Percentiles rank a stretch among this genome's conserved stretches.
phyloP scores from a whole-genome alignment of 1,140 invertebrate genomes.

The Lineus longissimus region DNA sequence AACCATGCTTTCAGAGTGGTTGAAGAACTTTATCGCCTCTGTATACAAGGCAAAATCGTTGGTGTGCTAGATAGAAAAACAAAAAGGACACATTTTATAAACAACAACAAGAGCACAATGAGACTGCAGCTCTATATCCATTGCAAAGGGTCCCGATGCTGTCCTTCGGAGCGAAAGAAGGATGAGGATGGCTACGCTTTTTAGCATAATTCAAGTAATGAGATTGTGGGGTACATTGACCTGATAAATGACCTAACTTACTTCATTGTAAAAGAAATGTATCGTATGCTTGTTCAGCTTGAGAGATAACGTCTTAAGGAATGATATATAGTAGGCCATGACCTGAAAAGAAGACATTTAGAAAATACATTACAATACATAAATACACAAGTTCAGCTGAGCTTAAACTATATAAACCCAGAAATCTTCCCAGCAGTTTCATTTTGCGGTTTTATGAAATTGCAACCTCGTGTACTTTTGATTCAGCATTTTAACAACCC shows the following conservation, averaged over 20 bases:
- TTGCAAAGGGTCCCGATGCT: too few species aligned
- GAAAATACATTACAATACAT: not conserved
- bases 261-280: conserved; percentile 99
- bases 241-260: conserved; percentile 54
- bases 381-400: conserved; percentile 12
- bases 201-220: too few species aligned
- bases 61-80: conserved; percentile 74
- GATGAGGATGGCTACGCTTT: not conserved
- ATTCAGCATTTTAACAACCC: too few species aligned
- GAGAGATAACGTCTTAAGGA: conserved; percentile 94
- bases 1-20: conserved; percentile 98
- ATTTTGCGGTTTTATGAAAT: too few species aligned
- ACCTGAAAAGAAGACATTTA: conserved; percentile 60
- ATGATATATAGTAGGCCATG: conserved; percentile 99
- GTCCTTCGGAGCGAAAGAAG: too few species aligned
- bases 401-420: too few species aligned
- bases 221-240: too few species aligned
- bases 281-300: conserved; percentile 99
- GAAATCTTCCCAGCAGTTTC: too few species aligned
- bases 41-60: conserved; percentile 99
- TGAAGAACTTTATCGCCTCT: conserved; percentile 99
- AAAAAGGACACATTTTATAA: not conserved
- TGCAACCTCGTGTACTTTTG: not conserved
- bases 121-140: too few species aligned
- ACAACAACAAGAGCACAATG: too few species aligned